Evolutionary conservation across 2,888 invertebrate genomes (phyloP), one percentile per base, ranked within the genome.

Genomic region (Caenorhabditis panamensis): DNA sequence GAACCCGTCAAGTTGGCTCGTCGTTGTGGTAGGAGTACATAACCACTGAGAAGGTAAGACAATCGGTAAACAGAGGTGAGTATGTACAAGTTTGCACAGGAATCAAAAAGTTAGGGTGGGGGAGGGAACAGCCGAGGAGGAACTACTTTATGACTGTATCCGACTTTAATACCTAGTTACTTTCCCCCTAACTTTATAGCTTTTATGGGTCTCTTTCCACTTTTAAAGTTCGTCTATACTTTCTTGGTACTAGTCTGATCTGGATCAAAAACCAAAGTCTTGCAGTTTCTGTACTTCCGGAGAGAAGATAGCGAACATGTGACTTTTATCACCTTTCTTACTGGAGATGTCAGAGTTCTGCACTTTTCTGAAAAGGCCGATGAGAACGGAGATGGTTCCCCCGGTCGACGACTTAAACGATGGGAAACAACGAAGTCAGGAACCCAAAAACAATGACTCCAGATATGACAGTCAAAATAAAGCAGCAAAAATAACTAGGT

Each of bases 71-170:
- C 56, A 56, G 4, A 18, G 9, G 31, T 26, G 6, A 13, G 54
- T 31, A 13, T 11, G 54, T 31, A 31, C 31, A 56, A n/a, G 56
- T 56, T 56, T 56, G 56, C 56, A 36, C 56, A 56, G 18, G 9
- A 56, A 56, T 20, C 56, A 56, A 56, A 56, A 56, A 56, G 56
- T 56, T 36, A 31, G 31, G 18, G 31, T 13, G 31, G 28, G 36
- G 8, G 1, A 31, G 56, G 56, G 20, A n/a, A 18, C 18, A 11
- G 36, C 31, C 54, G 56, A 56, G 31, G 18, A 28, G 56, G 36
- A 18, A 31, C 47, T 47, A 18, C 47, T 47, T 47, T 47, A 47
- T 47, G n/a, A 47, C 47, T 18, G 47, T 47, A n/a, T 47, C 18
- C 31, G 4, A 31, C 31, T n/a, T 2, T 41, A 41, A 16, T 41